Percentiles rank a stretch among this genome's conserved stretches.
Evolutionary conservation across 64 coral and sea anemone genomes (phyloP).

Genomic region (Dendronephthya gigantea): DNA sequence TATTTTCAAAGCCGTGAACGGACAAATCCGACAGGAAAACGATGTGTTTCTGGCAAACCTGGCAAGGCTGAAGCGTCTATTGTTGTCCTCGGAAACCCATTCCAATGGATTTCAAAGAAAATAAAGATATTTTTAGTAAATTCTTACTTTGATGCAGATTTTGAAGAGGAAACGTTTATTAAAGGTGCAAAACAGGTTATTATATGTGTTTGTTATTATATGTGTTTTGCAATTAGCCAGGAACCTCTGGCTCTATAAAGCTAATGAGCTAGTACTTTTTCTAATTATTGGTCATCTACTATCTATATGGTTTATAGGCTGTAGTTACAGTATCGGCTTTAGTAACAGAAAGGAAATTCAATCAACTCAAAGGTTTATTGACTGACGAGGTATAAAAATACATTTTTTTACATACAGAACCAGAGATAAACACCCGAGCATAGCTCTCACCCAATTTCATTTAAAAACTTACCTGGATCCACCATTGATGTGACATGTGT

Average conservation of each 20-base stretch:
- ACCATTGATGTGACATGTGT: no score
- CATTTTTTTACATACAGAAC: no score
- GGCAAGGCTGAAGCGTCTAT: background rate
- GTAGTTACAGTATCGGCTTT: background rate
- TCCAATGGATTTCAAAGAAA: background rate
- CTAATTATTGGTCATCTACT: background rate
- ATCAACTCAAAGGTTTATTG: background rate
- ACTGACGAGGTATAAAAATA: background rate
- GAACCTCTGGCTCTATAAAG: no score
- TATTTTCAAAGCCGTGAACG: background rate
- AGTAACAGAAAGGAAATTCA: background rate
- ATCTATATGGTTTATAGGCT: background rate
- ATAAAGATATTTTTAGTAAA: background rate
- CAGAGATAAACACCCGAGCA: no score
- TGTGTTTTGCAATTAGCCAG: no score
- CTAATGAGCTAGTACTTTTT: no score
- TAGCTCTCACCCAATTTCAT: no score
- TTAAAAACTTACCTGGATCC: no score
- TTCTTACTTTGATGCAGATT: constrained; percentile 1
- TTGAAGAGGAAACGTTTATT: constrained; percentile 10
- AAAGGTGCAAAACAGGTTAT: constrained; percentile 7
- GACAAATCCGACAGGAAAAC: background rate
- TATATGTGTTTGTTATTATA: background rate
- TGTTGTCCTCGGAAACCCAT: background rate
- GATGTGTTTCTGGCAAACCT: background rate